These are phyloP conservation scores for Chymomyza amoena DNA, from an alignment of 2,888 invertebrate genomes.

Conservation along the genomic window DNA sequence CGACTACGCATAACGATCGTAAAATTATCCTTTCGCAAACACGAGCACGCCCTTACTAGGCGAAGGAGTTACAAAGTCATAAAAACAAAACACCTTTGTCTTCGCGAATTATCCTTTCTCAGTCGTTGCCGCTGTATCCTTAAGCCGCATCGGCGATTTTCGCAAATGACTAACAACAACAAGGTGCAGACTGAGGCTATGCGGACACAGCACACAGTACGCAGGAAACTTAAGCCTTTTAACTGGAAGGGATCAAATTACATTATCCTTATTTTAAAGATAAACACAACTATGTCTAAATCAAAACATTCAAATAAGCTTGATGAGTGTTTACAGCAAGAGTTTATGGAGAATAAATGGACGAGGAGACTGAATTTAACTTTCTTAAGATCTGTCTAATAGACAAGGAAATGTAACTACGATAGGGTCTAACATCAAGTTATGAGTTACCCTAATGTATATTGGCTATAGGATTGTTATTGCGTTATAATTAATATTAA, in stretches of 20 bases:
- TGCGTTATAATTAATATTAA: no score
- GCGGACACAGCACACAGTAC: background rate
- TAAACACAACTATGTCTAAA: constrained; percentile 65
- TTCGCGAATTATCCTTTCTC: constrained; percentile 58
- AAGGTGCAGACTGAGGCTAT: constrained; percentile 8
- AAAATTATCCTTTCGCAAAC: constrained; percentile 65
- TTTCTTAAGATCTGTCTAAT: no score
- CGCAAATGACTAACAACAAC: constrained; percentile 53
- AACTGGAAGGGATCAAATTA: constrained; percentile 71
- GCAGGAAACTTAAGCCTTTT: constrained; percentile 51
- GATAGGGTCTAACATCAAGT: no score
- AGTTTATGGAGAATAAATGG: background rate
- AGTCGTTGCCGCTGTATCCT: constrained; percentile 44
- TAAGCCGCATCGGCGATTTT: constrained; percentile 43
- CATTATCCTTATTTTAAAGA: constrained; percentile 76
- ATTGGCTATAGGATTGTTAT: no score
- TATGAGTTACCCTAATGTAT: no score
- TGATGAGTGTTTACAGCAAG: background rate
- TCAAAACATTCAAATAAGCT: constrained; percentile 28
- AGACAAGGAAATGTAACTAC: no score
- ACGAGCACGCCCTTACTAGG: constrained; percentile 43
- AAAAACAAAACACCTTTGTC: constrained; percentile 75
- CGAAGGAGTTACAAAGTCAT: constrained; percentile 74
- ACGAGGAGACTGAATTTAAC: no score
- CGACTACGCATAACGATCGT: constrained; percentile 55